Conservation (phyloP, 2,797 vertebrate species). For the Pelobates cultripes region DNA sequence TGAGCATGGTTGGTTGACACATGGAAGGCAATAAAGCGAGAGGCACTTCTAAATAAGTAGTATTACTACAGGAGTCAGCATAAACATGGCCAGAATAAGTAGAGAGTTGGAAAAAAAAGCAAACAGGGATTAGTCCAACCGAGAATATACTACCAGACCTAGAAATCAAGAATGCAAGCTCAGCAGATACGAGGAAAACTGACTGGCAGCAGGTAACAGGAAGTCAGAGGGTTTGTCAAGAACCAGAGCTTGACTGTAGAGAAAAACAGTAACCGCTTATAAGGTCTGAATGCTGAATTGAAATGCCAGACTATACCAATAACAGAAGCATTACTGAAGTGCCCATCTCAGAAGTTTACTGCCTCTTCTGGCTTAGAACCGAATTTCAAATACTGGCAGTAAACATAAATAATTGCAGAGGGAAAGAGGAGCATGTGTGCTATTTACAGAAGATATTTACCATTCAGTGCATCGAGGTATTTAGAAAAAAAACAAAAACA, state of each 20-base stretch:
- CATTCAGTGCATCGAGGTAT: not conserved
- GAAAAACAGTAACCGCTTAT: constrained; percentile 47
- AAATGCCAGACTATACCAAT: constrained; percentile 36
- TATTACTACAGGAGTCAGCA: constrained; percentile 19
- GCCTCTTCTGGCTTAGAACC: not conserved
- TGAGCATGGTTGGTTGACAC: not conserved
- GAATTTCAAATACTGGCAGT: constrained; percentile 12
- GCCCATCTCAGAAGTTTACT: constrained; percentile 10
- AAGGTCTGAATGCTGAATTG: constrained; percentile 39
- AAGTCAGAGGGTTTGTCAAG: constrained; percentile 42
- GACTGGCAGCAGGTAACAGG: constrained; percentile 34
- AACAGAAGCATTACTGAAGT: constrained; percentile 21
- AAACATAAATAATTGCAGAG: constrained; percentile 20
- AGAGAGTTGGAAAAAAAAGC: constrained; percentile 2
- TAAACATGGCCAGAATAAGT: constrained; percentile 15
- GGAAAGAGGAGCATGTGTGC: not conserved
- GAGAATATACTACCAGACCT: constrained; percentile 17
- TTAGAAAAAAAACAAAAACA: not conserved
- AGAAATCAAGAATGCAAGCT: constrained; percentile 19
- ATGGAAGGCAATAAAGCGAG: constrained; percentile 7
- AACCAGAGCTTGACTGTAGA: constrained; percentile 33
- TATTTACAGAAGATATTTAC: not conserved
- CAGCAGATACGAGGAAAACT: constrained; percentile 20
- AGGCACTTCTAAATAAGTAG: constrained; percentile 11
- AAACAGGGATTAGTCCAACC: constrained; percentile 24